Conservation (phyloP, 2,888 invertebrate genomes). For the Tipula lateralis region DNA sequence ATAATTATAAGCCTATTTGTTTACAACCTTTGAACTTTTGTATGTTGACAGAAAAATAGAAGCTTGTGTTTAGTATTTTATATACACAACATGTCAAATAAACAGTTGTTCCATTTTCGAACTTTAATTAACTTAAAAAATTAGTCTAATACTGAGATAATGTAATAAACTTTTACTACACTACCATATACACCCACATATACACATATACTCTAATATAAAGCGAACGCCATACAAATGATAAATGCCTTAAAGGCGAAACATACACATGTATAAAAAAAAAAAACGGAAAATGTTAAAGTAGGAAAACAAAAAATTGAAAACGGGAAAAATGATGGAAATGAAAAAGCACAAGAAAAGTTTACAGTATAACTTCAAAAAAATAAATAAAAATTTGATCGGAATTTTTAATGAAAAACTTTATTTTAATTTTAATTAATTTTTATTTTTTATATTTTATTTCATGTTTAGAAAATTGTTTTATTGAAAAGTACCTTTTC, state of each 20-base stretch:
- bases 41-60: not conserved
- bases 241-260: slow-evolving; percentile 1
- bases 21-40: not conserved
- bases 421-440: slow-evolving; percentile 24
- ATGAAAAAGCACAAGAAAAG: slow-evolving; percentile 24
- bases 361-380: not conserved
- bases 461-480: not conserved
- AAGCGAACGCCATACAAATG: not conserved
- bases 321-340: not conserved
- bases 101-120: not conserved
- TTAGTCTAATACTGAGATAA: not conserved
- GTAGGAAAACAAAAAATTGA: not conserved
- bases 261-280: not conserved
- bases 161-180: not conserved
- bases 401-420: slow-evolving; percentile 19
- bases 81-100: not conserved
- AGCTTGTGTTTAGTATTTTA: not conserved
- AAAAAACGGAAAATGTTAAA: not conserved
- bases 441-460: not conserved
- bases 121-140: slow-evolving; percentile 12
- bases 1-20: not conserved
- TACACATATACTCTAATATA: not conserved
- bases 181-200: not conserved
- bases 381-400: not conserved
- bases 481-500: slow-evolving; percentile 19